Evolutionary conservation across 2,797 vertebrate species (phyloP).

Genomic region (Argentina silus): DNA sequence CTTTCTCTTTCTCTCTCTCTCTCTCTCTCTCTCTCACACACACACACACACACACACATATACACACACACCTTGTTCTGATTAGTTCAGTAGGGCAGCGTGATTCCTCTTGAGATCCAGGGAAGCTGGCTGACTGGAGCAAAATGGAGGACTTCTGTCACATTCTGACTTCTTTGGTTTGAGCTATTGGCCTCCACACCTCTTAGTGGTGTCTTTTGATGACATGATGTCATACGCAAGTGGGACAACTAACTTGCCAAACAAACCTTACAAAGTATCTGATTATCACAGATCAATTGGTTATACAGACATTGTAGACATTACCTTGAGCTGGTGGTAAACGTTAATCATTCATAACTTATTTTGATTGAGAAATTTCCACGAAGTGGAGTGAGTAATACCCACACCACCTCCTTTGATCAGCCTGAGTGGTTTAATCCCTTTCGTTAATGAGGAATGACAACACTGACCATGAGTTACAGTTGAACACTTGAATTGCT

Average conservation of each 20-base stretch:
- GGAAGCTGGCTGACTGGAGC: slow-evolving; percentile 53
- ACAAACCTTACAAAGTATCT: not conserved
- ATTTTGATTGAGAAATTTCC: not conserved
- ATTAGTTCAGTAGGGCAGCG: slow-evolving; percentile 71
- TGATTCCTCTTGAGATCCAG: slow-evolving; percentile 62
- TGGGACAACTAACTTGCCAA: not conserved
- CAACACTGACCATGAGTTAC: too few relatives aligned
- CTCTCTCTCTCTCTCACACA: slow-evolving; percentile 26
- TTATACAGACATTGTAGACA: not conserved
- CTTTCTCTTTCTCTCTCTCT: not conserved
- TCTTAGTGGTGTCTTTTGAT: not conserved
- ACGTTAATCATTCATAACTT: not conserved
- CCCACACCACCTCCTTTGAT: slow-evolving; percentile 45
- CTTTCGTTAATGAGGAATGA: slow-evolving; percentile 27
- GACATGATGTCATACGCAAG: not conserved
- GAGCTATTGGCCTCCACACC: not conserved
- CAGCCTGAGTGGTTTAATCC: slow-evolving; percentile 30
- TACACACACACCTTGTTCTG: slow-evolving; percentile 41
- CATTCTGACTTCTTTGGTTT: not conserved
- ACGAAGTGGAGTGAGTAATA: slow-evolving; percentile 20
- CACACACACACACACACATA: not conserved
- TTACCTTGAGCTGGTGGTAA: not conserved
- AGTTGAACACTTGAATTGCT: not conserved
- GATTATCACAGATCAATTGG: not conserved
- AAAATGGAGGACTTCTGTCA: slow-evolving; percentile 26